A percentile compares a stretch with the other conserved stretches of the same genome.
Conservation (phyloP, 2,888 invertebrate species). For the Gastracanthus pulcherrimus region DNA sequence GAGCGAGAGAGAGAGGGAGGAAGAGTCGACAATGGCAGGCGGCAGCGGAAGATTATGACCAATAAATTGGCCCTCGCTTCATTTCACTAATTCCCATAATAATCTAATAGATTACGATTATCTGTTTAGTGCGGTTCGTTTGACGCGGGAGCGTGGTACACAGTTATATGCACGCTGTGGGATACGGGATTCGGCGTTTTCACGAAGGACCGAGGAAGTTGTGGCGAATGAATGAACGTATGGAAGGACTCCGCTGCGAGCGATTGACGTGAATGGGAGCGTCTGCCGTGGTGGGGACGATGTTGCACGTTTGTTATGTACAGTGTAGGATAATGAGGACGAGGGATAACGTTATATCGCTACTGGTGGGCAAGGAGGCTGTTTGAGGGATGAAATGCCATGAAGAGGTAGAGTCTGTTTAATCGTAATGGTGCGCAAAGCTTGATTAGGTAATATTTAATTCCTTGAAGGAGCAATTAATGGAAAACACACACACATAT, state of each 20-base stretch:
- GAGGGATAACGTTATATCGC: too few relatives aligned
- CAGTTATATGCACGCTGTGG: neutral
- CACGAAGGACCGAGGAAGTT: neutral
- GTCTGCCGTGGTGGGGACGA: too few relatives aligned
- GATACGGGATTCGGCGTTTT: neutral
- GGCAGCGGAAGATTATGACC: constrained; percentile 73
- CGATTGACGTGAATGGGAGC: neutral
- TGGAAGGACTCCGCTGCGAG: neutral
- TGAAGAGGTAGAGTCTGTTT: too few relatives aligned
- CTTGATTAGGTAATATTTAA: too few relatives aligned
- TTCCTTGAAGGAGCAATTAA: too few relatives aligned
- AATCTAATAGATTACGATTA: constrained; percentile 78
- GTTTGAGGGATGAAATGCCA: too few relatives aligned
- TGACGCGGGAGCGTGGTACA: neutral
- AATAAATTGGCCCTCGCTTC: constrained; percentile 76
- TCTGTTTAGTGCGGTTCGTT: constrained; percentile 76
- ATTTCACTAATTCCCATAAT: constrained; percentile 77
- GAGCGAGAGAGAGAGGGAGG: too few relatives aligned
- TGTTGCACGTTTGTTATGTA: too few relatives aligned
- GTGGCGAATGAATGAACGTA: constrained; percentile 11
- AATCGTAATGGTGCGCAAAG: too few relatives aligned
- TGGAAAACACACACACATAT: too few relatives aligned
- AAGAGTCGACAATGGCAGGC: constrained; percentile 66
- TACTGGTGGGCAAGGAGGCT: too few relatives aligned
- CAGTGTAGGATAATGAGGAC: too few relatives aligned